Conservation (phyloP, 2,888 invertebrate genomes). For the Pseudococcus jackbeardsleyi region DNA sequence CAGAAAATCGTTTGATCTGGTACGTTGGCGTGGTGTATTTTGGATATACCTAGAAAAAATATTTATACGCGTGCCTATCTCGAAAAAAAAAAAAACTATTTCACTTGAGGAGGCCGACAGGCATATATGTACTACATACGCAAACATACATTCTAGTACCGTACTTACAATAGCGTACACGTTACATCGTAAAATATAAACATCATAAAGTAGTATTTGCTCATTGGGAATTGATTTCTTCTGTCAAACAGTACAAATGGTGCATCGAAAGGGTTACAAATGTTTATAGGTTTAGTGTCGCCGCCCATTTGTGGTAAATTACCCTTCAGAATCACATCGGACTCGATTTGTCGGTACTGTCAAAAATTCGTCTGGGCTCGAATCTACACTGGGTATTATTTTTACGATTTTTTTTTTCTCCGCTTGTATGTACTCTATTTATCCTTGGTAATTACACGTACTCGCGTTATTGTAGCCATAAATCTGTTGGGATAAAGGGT, state of each 20-base stretch:
- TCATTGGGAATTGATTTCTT: conserved; percentile 49
- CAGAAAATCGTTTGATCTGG: background rate
- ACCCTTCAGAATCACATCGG: conserved; percentile 46
- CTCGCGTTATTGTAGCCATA: conserved; percentile 23
- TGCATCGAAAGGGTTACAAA: conserved; percentile 49
- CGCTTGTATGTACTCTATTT: background rate
- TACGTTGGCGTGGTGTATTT: background rate
- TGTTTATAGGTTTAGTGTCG: conserved; percentile 56
- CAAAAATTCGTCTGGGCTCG: conserved; percentile 28
- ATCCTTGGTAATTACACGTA: background rate
- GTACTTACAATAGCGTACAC: background rate
- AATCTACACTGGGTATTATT: background rate
- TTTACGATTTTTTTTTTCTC: conserved; percentile 8
- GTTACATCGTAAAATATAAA: conserved; percentile 48
- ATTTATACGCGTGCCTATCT: background rate
- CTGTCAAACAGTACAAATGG: conserved; percentile 51
- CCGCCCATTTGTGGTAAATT: conserved; percentile 49
- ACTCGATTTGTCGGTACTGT: conserved; percentile 40
- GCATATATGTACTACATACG: background rate
- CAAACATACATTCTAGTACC: background rate
- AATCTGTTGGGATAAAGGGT: background rate
- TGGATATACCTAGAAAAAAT: background rate
- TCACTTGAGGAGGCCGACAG: background rate
- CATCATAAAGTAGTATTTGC: conserved; percentile 19
- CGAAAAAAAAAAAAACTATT: background rate